Evolutionary conservation across 2,113 vertebrate species (phyloP).

Genomic region (Cynocephalus volans): DNA sequence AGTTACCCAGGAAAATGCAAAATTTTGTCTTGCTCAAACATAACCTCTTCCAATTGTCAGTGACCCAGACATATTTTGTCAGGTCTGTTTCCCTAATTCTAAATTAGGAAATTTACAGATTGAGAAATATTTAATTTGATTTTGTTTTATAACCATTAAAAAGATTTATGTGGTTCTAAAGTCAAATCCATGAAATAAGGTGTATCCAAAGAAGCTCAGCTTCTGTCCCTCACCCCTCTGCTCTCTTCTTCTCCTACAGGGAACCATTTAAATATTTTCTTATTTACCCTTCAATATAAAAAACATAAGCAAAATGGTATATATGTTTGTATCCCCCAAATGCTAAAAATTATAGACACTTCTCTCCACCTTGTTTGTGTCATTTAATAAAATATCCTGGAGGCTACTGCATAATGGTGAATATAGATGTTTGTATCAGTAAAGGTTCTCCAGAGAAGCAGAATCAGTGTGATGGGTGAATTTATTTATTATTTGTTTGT

Average conservation of each 20-base stretch:
- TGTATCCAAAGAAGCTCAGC: not conserved
- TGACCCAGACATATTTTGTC: not conserved
- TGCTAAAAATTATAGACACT: not conserved
- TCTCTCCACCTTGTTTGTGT: not conserved
- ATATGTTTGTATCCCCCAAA: not conserved
- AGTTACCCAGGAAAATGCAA: not conserved
- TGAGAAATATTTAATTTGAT: not conserved
- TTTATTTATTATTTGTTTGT: too few species aligned
- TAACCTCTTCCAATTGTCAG: not conserved
- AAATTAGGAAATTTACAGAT: not conserved
- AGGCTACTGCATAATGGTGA: too few species aligned
- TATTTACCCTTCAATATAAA: not conserved
- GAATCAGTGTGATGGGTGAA: not conserved
- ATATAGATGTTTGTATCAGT: not conserved
- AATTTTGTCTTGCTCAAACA: not conserved
- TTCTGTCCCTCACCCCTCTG: not conserved
- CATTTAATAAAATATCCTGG: not conserved
- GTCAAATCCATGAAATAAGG: not conserved
- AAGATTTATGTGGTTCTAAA: not conserved
- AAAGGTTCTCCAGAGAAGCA: not conserved
- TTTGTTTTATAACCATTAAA: not conserved
- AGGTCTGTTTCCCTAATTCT: not conserved
- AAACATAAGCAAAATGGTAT: not conserved
- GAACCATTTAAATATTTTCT: not conserved
- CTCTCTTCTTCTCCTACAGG: not conserved